Evolutionary conservation across 2,888 invertebrate species (phyloP).

Genomic region (Drosophila infuscata): DNA sequence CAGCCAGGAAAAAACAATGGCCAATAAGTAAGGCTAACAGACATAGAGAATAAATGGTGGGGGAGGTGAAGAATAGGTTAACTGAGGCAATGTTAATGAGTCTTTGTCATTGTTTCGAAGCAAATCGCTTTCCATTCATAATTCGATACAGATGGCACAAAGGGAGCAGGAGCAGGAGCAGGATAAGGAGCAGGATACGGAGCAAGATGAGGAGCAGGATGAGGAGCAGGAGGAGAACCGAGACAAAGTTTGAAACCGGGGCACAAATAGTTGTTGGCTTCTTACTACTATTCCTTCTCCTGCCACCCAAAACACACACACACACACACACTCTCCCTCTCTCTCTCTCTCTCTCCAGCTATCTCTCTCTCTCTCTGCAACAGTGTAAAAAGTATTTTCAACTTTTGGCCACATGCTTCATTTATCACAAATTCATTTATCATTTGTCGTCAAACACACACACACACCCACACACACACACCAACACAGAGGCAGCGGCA

Average conservation of each 20-base stretch:
- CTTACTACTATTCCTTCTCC: conserved; percentile 8
- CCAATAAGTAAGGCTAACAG: conserved; percentile 43
- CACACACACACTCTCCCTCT: not conserved
- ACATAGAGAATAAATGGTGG: not conserved
- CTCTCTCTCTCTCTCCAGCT: not conserved
- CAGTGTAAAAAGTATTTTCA: conserved; percentile 74
- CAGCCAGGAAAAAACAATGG: conserved; percentile 28
- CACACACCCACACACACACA: conserved; percentile 22
- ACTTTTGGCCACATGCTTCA: conserved; percentile 82
- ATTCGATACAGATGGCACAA: conserved; percentile 63
- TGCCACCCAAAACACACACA: no score
- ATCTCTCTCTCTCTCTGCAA: not conserved
- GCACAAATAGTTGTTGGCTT: conserved; percentile 46
- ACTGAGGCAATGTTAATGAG: conserved; percentile 61
- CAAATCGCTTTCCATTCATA: conserved; percentile 60
- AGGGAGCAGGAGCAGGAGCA: conserved; percentile 13
- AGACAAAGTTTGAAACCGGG: conserved; percentile 1
- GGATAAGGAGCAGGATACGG: conserved; percentile 1
- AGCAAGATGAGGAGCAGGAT: conserved; percentile 11
- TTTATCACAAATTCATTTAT: conserved; percentile 82
- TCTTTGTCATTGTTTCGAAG: conserved; percentile 47
- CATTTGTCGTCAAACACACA: conserved; percentile 72
- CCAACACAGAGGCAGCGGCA: conserved; percentile 24
- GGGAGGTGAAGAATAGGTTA: conserved; percentile 12
- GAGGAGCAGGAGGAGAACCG: not conserved